phyloP scores from a whole-genome alignment of 2,797 vertebrate genomes.

The Protonibea diacanthus region DNA sequence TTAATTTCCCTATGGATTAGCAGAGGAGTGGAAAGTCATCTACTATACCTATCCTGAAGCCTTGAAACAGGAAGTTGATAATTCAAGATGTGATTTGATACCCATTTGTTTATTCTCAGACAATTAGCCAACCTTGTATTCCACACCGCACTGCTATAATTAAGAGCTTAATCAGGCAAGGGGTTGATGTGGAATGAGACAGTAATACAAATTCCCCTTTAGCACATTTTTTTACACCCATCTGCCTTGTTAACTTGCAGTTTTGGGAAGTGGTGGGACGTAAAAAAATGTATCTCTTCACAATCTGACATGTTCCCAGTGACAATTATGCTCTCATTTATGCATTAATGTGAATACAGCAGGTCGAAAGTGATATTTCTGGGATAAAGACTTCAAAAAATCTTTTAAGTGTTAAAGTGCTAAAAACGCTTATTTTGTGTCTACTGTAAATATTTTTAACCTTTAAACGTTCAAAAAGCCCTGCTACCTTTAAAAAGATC shows the following conservation, averaged over 20 bases:
- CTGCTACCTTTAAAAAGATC: conserved; percentile 18
- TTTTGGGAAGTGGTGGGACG: conserved; percentile 10
- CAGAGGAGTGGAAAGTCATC: conserved; percentile 32
- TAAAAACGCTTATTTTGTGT: conserved; percentile 31
- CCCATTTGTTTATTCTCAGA: conserved; percentile 68
- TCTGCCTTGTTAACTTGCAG: conserved; percentile 45
- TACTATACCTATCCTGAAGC: conserved; percentile 32
- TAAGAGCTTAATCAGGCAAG: conserved; percentile 70
- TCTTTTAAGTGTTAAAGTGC: conserved; percentile 11
- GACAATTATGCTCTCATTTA: not conserved
- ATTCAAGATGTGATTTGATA: conserved; percentile 61
- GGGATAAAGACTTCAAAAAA: conserved; percentile 33
- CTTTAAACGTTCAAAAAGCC: conserved; percentile 35
- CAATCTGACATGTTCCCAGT: conserved; percentile 19
- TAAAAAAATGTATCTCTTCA: conserved; percentile 5
- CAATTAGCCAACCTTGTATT: conserved; percentile 71
- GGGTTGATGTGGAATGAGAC: conserved; percentile 57
- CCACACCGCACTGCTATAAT: conserved; percentile 58
- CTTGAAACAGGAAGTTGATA: conserved; percentile 53
- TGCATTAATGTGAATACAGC: not conserved
- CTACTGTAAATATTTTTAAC: conserved; percentile 47
- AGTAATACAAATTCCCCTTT: conserved; percentile 51
- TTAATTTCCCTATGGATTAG: conserved; percentile 66
- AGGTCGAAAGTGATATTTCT: conserved; percentile 24
- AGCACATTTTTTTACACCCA: conserved; percentile 51